These are phyloP conservation scores for Garra rufa DNA, from an alignment of 2,113 vertebrate species.

Conservation along the genomic window DNA sequence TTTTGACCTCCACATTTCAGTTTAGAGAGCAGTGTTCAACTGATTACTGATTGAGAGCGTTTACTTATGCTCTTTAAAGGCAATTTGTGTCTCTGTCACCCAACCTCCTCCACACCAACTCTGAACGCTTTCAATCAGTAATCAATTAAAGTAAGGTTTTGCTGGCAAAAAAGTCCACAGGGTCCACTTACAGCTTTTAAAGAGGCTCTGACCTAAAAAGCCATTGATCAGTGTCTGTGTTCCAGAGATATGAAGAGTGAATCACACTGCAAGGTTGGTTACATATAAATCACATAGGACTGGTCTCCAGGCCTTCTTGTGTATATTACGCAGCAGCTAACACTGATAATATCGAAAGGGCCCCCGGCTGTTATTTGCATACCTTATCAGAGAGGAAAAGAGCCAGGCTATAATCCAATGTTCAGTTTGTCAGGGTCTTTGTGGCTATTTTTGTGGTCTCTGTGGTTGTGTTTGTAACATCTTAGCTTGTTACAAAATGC, in stretches of 20 bases:
- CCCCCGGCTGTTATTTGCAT: conserved; percentile 1
- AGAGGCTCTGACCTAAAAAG: background rate
- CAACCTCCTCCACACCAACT: background rate
- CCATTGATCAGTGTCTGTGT: background rate
- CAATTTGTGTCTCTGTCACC: background rate
- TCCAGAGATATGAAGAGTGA: background rate
- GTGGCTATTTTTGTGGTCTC: conserved; percentile 12
- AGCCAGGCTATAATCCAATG: background rate
- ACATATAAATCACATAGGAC: background rate
- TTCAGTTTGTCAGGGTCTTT: conserved; percentile 4
- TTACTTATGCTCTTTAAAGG: background rate
- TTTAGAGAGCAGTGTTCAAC: background rate
- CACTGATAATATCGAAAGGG: conserved; percentile 25
- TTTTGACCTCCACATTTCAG: conserved; percentile 1
- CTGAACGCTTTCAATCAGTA: background rate
- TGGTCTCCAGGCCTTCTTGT: background rate
- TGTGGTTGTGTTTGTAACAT: background rate
- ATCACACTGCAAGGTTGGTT: background rate
- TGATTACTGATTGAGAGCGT: background rate
- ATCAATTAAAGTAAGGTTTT: background rate
- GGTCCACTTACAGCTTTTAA: background rate
- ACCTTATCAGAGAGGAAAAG: conserved; percentile 7
- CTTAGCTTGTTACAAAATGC: background rate
- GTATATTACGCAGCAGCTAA: conserved; percentile 17
- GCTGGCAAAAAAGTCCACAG: background rate